Conservation (phyloP, 2,113 vertebrate genomes). For the Clarias gariepinus region DNA sequence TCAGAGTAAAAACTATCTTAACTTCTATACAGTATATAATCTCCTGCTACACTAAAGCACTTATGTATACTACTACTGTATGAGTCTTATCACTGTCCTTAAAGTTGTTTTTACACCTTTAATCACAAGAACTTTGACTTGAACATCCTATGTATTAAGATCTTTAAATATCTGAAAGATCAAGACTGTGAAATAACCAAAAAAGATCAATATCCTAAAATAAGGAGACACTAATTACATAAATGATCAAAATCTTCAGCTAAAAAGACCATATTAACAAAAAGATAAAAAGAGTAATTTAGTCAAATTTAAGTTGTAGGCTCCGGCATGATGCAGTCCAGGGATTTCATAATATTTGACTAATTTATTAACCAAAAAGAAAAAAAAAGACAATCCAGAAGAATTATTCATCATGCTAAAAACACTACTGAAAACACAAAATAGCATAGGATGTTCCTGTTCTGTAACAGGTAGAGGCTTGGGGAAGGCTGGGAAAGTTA, state of each 20-base stretch:
- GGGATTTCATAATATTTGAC: slow-evolving; percentile 31
- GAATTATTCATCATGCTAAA: slow-evolving; percentile 63
- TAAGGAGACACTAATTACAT: background rate
- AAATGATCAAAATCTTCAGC: background rate
- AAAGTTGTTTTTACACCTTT: too few relatives aligned
- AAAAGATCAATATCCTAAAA: background rate
- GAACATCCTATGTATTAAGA: too few relatives aligned
- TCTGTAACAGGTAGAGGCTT: slow-evolving; percentile 48
- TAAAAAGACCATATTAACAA: background rate
- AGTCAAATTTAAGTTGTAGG: background rate
- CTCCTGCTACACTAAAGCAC: too few relatives aligned
- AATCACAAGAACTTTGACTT: too few relatives aligned
- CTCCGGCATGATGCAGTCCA: background rate
- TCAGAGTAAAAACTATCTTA: too few relatives aligned
- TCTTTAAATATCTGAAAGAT: background rate
- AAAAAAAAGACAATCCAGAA: slow-evolving; percentile 54
- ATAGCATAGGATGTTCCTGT: slow-evolving; percentile 46
- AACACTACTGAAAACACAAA: slow-evolving; percentile 55
- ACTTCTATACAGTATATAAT: too few relatives aligned
- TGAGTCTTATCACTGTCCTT: too few relatives aligned
- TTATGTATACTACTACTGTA: too few relatives aligned
- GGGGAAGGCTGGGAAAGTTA: slow-evolving; percentile 47
- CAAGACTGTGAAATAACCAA: background rate
- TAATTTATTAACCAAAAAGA: slow-evolving; percentile 53
- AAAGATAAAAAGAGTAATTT: background rate